phyloP scores from a whole-genome alignment of 2,797 vertebrate genomes.

The Channa striata region DNA sequence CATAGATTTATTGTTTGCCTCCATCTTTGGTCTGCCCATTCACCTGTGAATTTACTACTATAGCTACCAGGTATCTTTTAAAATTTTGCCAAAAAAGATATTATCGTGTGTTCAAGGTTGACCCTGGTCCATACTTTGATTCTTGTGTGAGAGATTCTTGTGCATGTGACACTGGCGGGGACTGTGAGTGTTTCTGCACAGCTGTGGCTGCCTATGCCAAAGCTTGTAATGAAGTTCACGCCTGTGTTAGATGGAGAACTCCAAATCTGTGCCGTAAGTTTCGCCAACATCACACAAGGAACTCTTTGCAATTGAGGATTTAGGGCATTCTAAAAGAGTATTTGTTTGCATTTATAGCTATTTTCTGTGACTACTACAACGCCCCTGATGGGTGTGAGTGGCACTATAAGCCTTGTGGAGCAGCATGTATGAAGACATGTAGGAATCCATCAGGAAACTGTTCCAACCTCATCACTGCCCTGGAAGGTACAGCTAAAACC shows the following conservation, averaged over 20 bases:
- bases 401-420: slow-evolving; percentile 94
- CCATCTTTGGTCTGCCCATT: no score
- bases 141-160: slow-evolving; percentile 92
- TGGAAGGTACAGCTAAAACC: slow-evolving; percentile 88
- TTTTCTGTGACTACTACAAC: slow-evolving; percentile 97
- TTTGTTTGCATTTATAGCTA: slow-evolving; percentile 79
- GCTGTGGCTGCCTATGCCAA: slow-evolving; percentile 93
- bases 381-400: slow-evolving; percentile 87
- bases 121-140: slow-evolving; percentile 88
- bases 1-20: background rate
- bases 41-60: background rate
- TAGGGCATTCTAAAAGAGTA: background rate
- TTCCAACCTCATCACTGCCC: slow-evolving; percentile 80
- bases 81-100: background rate
- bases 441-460: slow-evolving; percentile 89
- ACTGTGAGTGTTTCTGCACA: slow-evolving; percentile 93
- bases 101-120: slow-evolving; percentile 82
- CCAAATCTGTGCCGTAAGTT: slow-evolving; percentile 93
- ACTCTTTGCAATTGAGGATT: background rate
- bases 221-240: slow-evolving; percentile 87
- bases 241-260: slow-evolving; percentile 90
- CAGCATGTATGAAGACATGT: slow-evolving; percentile 91
- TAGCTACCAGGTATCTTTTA: background rate
- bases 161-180: slow-evolving; percentile 91
- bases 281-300: background rate